Evolutionary conservation across 2,113 vertebrate genomes (phyloP), one percentile per base, ranked within the genome.

Genomic region (Neolamprologus fasciatus): DNA sequence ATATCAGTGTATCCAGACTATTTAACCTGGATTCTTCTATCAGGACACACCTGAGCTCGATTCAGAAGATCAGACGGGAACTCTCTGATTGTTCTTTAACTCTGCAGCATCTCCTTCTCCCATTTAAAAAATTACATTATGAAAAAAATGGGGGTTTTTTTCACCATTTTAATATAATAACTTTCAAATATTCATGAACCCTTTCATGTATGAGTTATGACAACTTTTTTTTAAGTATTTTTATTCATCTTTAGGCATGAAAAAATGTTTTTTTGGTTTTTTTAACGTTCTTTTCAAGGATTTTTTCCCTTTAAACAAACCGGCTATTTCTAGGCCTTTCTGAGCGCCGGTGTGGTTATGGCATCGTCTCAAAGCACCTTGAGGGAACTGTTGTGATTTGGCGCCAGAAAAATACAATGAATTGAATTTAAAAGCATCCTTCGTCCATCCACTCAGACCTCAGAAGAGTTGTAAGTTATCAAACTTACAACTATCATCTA

Each of bases 21-120:
- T 71, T 0, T 23, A 71, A 23, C 19, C 63, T 13, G 8, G 33
- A 37, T 5, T 68, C 63, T 23, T 40, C 3, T 9, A 37, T 68
- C 63, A 23, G 0, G 19, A 0, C 19, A 21, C 33, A 68, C 0
- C 63, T 40, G n/a, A 68, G 63, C 35, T 23, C 5, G n/a, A 40
- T 1, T 16, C 63, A 40, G n/a, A 71, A 12, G 63, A 14, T 14
- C n/a, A 14, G 35, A 68, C 11, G 1, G 7, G n/a, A 23, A 9
- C 8, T 13, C 11, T 23, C 61, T 14, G 11, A 68, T 68, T 40
- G 19, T 2, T 14, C 33, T 13, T 5, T 37, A 35, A 66, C 19
- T 2, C 35, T 68, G 63, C 35, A 68, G 12, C 2, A 13, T 16
- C 66, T 42, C n/a, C n/a, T 9, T 6, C 35, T 71, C 3, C 4